Percentiles rank a stretch among this genome's conserved stretches.
These are phyloP conservation scores for Phyllotreta cruciferae DNA, from an alignment of 2,888 invertebrate genomes.

Conservation along the genomic window DNA sequence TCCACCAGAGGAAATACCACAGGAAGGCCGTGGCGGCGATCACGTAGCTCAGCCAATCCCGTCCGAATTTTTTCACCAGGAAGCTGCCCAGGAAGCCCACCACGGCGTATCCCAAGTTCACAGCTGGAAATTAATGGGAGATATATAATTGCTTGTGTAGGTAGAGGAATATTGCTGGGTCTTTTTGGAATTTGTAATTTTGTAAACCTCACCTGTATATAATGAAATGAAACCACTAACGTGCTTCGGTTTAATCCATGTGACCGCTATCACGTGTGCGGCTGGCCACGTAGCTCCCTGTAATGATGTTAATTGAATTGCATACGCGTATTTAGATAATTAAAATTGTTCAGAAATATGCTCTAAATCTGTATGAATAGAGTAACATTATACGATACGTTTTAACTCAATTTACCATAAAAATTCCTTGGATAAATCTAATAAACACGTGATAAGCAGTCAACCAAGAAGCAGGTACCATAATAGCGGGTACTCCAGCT, in stretches of 20 bases:
- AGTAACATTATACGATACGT: background rate
- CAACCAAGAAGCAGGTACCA: constrained; percentile 66
- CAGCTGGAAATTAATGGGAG: constrained; percentile 60
- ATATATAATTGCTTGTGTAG: background rate
- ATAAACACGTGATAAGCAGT: constrained; percentile 66
- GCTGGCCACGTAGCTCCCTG: constrained; percentile 67
- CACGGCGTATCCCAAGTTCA: constrained; percentile 65
- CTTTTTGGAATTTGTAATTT: too few relatives aligned
- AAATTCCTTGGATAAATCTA: constrained; percentile 64
- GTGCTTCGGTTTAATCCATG: constrained; percentile 66
- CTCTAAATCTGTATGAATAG: too few relatives aligned
- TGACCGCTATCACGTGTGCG: constrained; percentile 66
- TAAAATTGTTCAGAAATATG: background rate
- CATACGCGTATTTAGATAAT: background rate
- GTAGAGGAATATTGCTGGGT: background rate
- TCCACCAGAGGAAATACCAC: constrained; percentile 66
- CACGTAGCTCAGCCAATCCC: constrained; percentile 65
- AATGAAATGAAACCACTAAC: constrained; percentile 65
- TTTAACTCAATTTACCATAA: constrained; percentile 61
- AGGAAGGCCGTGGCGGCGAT: constrained; percentile 61
- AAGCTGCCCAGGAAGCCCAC: constrained; percentile 65
- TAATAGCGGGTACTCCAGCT: constrained; percentile 63
- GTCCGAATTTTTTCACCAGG: constrained; percentile 62
- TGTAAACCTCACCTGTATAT: constrained; percentile 60
- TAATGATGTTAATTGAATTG: background rate